Base-by-base conservation (phyloP, 2,888 invertebrate species). In the Drosophila mimica region DNA sequence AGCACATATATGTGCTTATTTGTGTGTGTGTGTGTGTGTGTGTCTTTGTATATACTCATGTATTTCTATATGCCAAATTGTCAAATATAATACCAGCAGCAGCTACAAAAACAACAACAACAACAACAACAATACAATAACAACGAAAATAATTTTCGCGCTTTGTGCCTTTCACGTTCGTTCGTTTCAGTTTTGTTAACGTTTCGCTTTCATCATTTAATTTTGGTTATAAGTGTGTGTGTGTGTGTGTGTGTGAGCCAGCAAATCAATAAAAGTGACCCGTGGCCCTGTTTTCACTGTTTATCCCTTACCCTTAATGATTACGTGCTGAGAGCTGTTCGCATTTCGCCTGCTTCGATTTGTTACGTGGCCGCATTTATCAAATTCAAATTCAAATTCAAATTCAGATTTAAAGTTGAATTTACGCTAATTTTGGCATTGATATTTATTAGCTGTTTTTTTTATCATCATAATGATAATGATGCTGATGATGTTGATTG, bases 121-220 rank as follows among this genome's bases (percentile, higher is more conserved):
- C 43, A 56, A 67, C 33, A 40, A 28, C 53, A 64, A 31, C 33
- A 57, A 67, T 28, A 43, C 60, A 76, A 78, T 69, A 68, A 54
- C 25, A 66, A 68, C 82, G 76, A 88, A 89, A 88, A 86, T 90
- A 86, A 89, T 86, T 82, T 82, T 74, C 89, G 68, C 83, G 71
- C 73, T 73, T 77, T 83, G 70, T 74, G 71, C 64, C 75, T 59
- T 66, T 66, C 57, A 74, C 74, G 65, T 63, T 74, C 68, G 46
- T 67, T 85, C 73, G 67, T 49, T 71, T 69, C 36, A 61, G 53
- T 70, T 70, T 81, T 64, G 65, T 73, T 83, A 81, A 54, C 63
- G 65, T 63, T 62, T 64, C 69, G 72, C 76, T 82, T 85, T 75
- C 72, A 79, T 88, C 89, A 77, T 88, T 89, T 79, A 76, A 89